A percentile compares a stretch with the other conserved stretches of the same genome.
Conservation (phyloP, 2,888 invertebrate species). For the Conistra vaccinii region DNA sequence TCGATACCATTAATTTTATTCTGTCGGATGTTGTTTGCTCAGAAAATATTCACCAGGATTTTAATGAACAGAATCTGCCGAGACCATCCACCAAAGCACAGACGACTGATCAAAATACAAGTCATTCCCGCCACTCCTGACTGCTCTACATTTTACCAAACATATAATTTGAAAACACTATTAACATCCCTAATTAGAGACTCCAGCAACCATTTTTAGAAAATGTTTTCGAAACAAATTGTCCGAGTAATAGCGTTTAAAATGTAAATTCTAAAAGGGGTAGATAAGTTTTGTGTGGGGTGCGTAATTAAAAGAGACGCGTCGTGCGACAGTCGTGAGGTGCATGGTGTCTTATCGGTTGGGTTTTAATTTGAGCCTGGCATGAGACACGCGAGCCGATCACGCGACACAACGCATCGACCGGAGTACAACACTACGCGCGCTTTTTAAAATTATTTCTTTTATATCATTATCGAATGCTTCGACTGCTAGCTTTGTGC, state of each 20-base stretch:
- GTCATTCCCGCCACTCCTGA: conserved; percentile 18
- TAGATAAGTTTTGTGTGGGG: conserved; percentile 86
- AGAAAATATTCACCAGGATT: conserved; percentile 81
- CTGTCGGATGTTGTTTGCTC: conserved; percentile 82
- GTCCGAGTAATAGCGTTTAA: conserved; percentile 68
- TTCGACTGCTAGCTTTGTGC: conserved; percentile 67
- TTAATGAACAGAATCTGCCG: conserved; percentile 75
- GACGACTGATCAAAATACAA: conserved; percentile 39
- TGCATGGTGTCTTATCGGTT: conserved; percentile 88
- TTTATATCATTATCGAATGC: conserved; percentile 81
- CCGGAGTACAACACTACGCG: conserved; percentile 67
- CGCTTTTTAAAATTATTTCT: conserved; percentile 82
- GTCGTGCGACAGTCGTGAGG: conserved; percentile 88
- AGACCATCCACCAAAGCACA: conserved; percentile 50
- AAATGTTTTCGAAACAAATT: conserved; percentile 65
- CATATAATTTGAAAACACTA: conserved; percentile 50
- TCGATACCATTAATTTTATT: conserved; percentile 89
- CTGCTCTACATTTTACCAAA: conserved; percentile 40
- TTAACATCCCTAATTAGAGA: conserved; percentile 63
- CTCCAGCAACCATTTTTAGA: conserved; percentile 53
- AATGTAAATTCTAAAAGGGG: conserved; percentile 82
- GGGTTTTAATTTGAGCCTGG: conserved; percentile 89
- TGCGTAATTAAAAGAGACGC: conserved; percentile 90
- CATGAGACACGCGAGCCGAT: conserved; percentile 88
- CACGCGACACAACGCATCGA: conserved; percentile 87